Evolutionary conservation across 2,797 vertebrate genomes (phyloP), one percentile per base, ranked within the genome.

Genomic region (Botia kubotai): DNA sequence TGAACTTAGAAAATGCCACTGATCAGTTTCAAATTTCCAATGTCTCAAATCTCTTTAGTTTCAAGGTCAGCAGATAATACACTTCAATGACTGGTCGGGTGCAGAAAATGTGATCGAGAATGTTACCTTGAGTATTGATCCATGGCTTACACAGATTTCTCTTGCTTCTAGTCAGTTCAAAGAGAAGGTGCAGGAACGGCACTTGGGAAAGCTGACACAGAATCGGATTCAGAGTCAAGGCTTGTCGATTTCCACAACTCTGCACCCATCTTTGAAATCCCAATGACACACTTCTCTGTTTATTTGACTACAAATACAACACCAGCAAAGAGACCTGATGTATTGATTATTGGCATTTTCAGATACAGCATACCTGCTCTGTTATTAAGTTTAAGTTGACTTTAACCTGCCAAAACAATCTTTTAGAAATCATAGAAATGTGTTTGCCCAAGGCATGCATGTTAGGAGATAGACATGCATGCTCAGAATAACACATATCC

Each of bases 121-220:
- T 53, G 74, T 58, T 70, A 65, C 77, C 73, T 72, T 26, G 70
- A 74, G 74, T 50, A 85, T 71, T 26, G 78, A 85, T 83, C 70
- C 52, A 57, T 11, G 19, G 3, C 16, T 39, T 58, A 71, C 77
- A 67, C 17, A 7, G 7, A 55, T 67, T 79, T 72, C 46, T 69
- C 36, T 62, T 57, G 11, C 58, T 68, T 81, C 39, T 12, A 53
- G 52, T 71, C 19, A 58, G 69, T 78, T 71, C 50, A 75, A 80
- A 77, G 48, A 70, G n/a, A 62, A 11, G 8, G 39, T 75, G 60
- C 55, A 83, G 11, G 11, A 26, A 26, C 21, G 21, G 58, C 11
- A 23, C 26, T 62, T 26, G 14, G 11, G 60, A 62, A 1, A 62
- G 14, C 23, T 29, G 23, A 29, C 58, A 33, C 46, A 6, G 48